phyloP scores from a whole-genome alignment of 2,113 vertebrate genomes.

The Platycercus adscitus region DNA sequence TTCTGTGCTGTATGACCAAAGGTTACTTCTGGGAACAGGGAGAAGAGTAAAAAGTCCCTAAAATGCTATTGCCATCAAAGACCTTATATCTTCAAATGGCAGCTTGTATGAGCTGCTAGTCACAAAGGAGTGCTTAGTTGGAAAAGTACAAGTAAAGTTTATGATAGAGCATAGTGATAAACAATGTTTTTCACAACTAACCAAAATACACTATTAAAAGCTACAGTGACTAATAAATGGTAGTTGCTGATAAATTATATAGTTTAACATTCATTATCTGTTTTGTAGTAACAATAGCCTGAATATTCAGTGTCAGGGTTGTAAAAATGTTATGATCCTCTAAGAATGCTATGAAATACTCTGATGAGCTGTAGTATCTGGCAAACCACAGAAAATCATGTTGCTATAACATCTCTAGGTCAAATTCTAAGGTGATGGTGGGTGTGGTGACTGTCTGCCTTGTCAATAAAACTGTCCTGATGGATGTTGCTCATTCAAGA shows the following conservation, averaged over 20 bases:
- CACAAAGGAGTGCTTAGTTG: neutral
- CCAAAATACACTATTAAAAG: neutral
- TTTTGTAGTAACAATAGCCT: neutral
- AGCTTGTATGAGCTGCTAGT: neutral
- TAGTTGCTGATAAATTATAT: neutral
- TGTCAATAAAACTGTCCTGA: neutral
- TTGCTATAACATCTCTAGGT: neutral
- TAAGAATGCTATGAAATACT: neutral
- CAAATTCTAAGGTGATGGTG: neutral
- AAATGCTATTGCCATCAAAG: neutral
- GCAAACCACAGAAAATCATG: neutral
- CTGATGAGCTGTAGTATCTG: neutral
- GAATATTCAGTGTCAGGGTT: neutral
- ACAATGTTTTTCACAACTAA: neutral
- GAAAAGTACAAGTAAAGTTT: neutral
- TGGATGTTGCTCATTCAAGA: neutral
- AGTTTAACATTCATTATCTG: neutral
- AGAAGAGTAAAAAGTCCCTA: neutral
- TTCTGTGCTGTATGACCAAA: neutral
- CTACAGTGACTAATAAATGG: neutral
- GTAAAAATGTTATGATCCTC: neutral
- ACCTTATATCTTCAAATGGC: neutral
- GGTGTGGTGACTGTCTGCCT: neutral
- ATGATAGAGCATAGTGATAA: neutral
- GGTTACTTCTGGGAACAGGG: neutral